phyloP scores from a whole-genome alignment of 2,888 invertebrate species.

The Phymatocera aterrima region DNA sequence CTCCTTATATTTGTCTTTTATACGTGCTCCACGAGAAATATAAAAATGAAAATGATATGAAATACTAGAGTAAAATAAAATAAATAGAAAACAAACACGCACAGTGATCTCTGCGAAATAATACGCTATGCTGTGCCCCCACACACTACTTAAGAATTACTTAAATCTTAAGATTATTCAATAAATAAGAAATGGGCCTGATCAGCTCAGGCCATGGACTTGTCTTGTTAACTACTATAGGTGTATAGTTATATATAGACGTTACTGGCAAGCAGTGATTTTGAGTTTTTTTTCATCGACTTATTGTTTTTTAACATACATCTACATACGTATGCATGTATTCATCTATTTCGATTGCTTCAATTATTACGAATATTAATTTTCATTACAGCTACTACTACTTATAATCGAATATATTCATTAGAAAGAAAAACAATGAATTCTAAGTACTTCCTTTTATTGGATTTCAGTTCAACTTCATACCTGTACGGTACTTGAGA shows the following conservation, averaged over 20 bases:
- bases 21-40: conserved; percentile 16
- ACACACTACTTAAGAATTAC: conserved; percentile 62
- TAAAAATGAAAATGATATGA: neutral
- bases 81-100: neutral
- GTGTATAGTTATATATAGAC: conserved; percentile 58
- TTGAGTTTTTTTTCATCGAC: conserved; percentile 11
- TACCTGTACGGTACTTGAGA: no score
- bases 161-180: conserved; percentile 66
- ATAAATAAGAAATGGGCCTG: conserved; percentile 61
- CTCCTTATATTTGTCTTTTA: conserved; percentile 38
- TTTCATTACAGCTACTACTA: neutral
- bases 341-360: neutral
- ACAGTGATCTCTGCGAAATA: conserved; percentile 14
- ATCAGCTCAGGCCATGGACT: conserved; percentile 63
- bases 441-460: conserved; percentile 1
- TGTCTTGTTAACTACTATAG: conserved; percentile 73
- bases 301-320: no score
- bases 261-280: conserved; percentile 44
- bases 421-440: neutral
- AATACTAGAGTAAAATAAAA: neutral
- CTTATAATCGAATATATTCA: neutral
- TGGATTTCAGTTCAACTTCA: neutral
- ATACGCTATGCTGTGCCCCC: conserved; percentile 42
- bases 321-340: no score
- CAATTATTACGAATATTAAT: conserved; percentile 3